Conservation (phyloP, 2,797 vertebrate species). For the Philypnodon macrostomus region DNA sequence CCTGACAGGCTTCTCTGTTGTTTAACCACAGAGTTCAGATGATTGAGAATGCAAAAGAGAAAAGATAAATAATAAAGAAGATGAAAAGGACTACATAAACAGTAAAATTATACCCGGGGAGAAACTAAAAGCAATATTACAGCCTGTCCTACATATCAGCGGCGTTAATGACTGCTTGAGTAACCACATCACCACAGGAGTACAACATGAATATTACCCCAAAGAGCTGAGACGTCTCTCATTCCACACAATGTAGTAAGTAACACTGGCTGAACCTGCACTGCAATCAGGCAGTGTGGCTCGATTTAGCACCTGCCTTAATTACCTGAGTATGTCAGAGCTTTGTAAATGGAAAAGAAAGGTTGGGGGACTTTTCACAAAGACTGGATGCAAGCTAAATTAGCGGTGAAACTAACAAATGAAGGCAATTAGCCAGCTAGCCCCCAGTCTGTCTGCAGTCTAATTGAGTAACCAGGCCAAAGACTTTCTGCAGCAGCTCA, state of each 20-base stretch:
- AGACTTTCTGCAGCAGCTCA: slow-evolving; percentile 64
- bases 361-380: slow-evolving; percentile 48
- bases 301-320: slow-evolving; percentile 70
- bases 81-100: slow-evolving; percentile 48
- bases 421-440: slow-evolving; percentile 73
- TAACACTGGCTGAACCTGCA: slow-evolving; percentile 42
- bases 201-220: slow-evolving; percentile 44
- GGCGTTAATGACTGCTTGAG: slow-evolving; percentile 54
- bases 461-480: slow-evolving; percentile 70
- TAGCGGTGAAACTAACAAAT: slow-evolving; percentile 79
- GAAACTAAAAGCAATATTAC: slow-evolving; percentile 47
- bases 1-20: slow-evolving; percentile 47
- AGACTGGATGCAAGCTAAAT: slow-evolving; percentile 67
- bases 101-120: slow-evolving; percentile 42
- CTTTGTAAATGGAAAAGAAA: slow-evolving; percentile 37
- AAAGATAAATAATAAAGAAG: slow-evolving; percentile 45
- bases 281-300: slow-evolving; percentile 55
- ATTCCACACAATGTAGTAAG: slow-evolving; percentile 42
- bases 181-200: slow-evolving; percentile 55
- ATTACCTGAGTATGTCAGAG: slow-evolving; percentile 60
- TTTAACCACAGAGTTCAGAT: slow-evolving; percentile 45
- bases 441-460: slow-evolving; percentile 46
- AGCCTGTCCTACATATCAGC: slow-evolving; percentile 58
- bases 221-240: slow-evolving; percentile 45
- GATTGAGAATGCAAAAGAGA: slow-evolving; percentile 32